These are phyloP conservation scores for Gavialis gangeticus DNA, from an alignment of 2,113 vertebrate genomes.

Conservation along the genomic window DNA sequence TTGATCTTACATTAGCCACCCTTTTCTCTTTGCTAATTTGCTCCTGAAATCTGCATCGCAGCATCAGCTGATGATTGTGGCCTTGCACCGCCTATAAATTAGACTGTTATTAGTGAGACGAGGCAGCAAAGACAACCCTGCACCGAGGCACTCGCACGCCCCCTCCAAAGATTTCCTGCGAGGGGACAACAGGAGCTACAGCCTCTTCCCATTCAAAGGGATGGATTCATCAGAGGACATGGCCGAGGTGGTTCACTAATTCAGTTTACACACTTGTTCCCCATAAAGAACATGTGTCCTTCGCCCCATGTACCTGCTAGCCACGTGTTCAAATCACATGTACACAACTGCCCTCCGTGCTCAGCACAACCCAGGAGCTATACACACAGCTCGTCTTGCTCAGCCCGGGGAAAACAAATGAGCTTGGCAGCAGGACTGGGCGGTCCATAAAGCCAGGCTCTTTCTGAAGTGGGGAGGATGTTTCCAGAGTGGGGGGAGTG, in stretches of 20 bases:
- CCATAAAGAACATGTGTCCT: not conserved
- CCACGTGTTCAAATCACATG: too few relatives aligned
- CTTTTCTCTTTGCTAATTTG: not conserved
- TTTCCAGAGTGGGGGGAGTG: fast-evolving
- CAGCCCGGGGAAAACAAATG: too few relatives aligned
- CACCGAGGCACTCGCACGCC: not conserved
- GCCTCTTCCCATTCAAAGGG: not conserved
- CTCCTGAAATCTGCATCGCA: slow-evolving; percentile 19
- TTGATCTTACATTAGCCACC: not conserved
- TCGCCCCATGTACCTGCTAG: too few relatives aligned
- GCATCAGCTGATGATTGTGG: slow-evolving; percentile 1
- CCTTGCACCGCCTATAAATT: not conserved
- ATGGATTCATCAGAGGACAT: not conserved
- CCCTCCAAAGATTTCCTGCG: not conserved
- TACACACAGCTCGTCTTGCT: not conserved
- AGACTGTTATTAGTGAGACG: not conserved
- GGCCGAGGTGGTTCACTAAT: not conserved
- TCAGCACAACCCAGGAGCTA: not conserved
- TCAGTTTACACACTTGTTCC: not conserved
- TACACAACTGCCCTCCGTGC: not conserved
- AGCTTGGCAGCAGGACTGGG: fast-evolving
- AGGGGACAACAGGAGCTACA: not conserved
- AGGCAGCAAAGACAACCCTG: not conserved
- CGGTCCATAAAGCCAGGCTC: not conserved
- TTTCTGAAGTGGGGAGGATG: fast-evolving